These are phyloP conservation scores for Rotaria sp. DNA, from an alignment of 2,888 invertebrate genomes.

Conservation along the genomic window DNA sequence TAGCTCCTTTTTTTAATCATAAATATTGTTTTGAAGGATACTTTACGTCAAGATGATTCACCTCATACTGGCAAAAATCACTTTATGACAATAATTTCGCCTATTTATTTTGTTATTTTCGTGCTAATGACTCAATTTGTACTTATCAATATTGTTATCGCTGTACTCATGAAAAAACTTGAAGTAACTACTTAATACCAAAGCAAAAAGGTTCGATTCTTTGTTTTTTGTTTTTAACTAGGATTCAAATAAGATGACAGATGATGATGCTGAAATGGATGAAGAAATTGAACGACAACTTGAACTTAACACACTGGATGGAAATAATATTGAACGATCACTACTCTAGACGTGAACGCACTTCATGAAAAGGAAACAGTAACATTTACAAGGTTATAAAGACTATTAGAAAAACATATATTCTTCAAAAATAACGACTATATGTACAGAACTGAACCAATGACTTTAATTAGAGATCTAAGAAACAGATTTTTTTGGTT, in stretches of 20 bases:
- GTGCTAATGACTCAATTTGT: constrained; percentile 99
- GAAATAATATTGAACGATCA: not conserved
- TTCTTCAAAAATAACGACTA: no score
- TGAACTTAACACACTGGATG: constrained; percentile 42
- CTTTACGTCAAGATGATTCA: constrained; percentile 71
- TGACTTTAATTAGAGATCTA: no score
- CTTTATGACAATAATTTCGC: constrained; percentile 92
- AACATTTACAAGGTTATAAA: no score
- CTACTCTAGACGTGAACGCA: no score
- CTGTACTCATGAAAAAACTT: constrained; percentile 97
- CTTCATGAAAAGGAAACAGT: no score
- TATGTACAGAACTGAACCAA: no score
- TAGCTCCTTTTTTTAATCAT: constrained; percentile 27
- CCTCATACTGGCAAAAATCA: constrained; percentile 79
- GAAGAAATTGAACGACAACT: constrained; percentile 45
- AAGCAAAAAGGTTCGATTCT: constrained; percentile 18
- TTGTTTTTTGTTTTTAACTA: constrained; percentile 21
- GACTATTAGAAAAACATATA: no score
- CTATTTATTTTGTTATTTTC: constrained; percentile 98
- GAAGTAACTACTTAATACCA: constrained; percentile 60
- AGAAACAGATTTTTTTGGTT: no score
- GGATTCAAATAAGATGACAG: constrained; percentile 10
- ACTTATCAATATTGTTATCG: constrained; percentile 97
- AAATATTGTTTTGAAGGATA: constrained; percentile 61
- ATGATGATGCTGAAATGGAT: constrained; percentile 45